These are phyloP conservation scores for Boloria euphrosyne DNA, from an alignment of 2,888 invertebrate species.

Conservation along the genomic window DNA sequence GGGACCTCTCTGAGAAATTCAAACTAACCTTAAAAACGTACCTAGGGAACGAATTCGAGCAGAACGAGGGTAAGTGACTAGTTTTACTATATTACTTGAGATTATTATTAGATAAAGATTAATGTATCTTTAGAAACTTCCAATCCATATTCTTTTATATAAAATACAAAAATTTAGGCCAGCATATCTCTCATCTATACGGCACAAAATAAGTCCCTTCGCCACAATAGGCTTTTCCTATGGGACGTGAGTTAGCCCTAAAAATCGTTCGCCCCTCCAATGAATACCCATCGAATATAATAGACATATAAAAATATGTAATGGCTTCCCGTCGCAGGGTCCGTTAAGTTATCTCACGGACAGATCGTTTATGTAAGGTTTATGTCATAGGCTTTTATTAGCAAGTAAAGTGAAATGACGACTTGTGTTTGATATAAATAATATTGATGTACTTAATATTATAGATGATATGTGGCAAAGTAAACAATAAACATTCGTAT, in stretches of 20 bases:
- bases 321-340: constrained; percentile 54
- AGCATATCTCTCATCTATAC: constrained; percentile 27
- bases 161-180: constrained; percentile 18
- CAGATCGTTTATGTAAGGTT: constrained; percentile 66
- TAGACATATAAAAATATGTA: constrained; percentile 62
- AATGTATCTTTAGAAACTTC: neutral
- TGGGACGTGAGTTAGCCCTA: constrained; percentile 40
- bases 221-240: constrained; percentile 40
- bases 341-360: constrained; percentile 57
- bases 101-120: no score
- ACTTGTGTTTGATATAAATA: constrained; percentile 17
- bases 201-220: constrained; percentile 30
- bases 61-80: no score
- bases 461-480: neutral
- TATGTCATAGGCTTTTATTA: constrained; percentile 66
- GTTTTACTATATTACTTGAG: no score
- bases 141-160: neutral
- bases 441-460: constrained; percentile 1
- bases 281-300: constrained; percentile 51
- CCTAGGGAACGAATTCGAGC: no score
- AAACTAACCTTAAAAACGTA: no score
- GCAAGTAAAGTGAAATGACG: constrained; percentile 60
- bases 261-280: constrained; percentile 37
- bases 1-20: no score
- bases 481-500: neutral